Percentiles rank a stretch among this genome's conserved stretches.
phyloP scores from a whole-genome alignment of 2,113 vertebrate species.

The Trogon melanurus region DNA sequence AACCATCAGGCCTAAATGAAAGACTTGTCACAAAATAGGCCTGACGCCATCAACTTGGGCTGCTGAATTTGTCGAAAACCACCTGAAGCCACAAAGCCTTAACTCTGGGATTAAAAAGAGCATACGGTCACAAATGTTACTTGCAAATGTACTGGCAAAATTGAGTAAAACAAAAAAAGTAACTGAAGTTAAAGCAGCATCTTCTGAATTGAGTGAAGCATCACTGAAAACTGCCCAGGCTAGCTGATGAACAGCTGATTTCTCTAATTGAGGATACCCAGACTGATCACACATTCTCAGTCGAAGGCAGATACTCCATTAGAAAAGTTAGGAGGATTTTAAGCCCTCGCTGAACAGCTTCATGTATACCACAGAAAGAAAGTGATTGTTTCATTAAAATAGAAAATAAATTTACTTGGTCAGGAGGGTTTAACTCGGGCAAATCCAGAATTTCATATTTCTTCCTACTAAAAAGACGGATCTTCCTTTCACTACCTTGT shows the following conservation, averaged over 20 bases:
- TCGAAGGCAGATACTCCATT: not conserved
- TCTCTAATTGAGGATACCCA: not conserved
- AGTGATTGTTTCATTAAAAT: not conserved
- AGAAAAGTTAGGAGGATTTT: not conserved
- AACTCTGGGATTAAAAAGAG: not conserved
- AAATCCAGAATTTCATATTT: constrained; percentile 10
- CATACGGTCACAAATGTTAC: not conserved
- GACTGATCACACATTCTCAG: not conserved
- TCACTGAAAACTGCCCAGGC: not conserved
- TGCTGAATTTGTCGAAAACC: constrained; percentile 17
- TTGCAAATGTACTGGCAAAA: not conserved
- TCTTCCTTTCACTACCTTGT: not conserved
- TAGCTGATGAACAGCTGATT: not conserved
- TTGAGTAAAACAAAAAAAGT: not conserved
- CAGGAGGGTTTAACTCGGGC: not conserved
- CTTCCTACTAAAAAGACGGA: not conserved
- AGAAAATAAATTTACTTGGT: not conserved
- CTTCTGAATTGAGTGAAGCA: not conserved
- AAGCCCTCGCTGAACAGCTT: not conserved
- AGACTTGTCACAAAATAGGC: constrained; percentile 19
- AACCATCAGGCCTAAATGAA: constrained; percentile 25
- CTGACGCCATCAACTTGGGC: not conserved
- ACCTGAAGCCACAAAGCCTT: constrained; percentile 11
- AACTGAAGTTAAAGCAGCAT: not conserved
- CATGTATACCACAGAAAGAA: not conserved